These are phyloP conservation scores for Augochlora pura DNA, from an alignment of 1,140 invertebrate genomes.

Conservation along the genomic window DNA sequence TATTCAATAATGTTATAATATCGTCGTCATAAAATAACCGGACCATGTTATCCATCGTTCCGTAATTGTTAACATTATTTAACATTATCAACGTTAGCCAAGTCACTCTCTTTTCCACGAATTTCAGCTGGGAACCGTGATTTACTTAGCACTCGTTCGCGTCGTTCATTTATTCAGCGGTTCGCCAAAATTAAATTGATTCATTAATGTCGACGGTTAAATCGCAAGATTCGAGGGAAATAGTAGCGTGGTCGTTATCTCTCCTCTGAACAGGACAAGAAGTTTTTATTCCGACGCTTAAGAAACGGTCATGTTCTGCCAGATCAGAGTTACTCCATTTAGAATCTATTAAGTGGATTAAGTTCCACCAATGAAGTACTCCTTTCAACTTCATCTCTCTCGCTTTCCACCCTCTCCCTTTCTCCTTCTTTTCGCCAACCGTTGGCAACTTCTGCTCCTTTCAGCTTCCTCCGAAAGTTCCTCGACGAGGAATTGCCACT, in stretches of 20 bases:
- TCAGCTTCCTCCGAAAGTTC: constrained; percentile 60
- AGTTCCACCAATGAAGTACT: constrained; percentile 66
- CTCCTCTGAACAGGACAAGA: constrained; percentile 31
- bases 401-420: constrained; percentile 41
- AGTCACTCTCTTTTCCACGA: neutral
- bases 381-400: constrained; percentile 50
- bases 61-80: no score
- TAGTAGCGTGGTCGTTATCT: constrained; percentile 4
- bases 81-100: no score
- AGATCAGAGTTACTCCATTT: constrained; percentile 69
- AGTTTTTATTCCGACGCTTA: constrained; percentile 60
- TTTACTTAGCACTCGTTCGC: no score
- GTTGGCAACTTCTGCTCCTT: constrained; percentile 63
- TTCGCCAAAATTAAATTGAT: neutral
- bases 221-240: neutral
- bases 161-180: neutral
- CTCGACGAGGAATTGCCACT: constrained; percentile 42
- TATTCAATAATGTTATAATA: no score
- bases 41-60: no score
- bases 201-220: constrained; percentile 11
- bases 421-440: constrained; percentile 53
- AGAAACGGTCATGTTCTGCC: constrained; percentile 55
- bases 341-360: constrained; percentile 74
- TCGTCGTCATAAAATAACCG: neutral
- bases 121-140: neutral